Evolutionary conservation across 2,888 invertebrate genomes (phyloP), one percentile per base, ranked within the genome.

Genomic region (Pharmacophagus antenor): DNA sequence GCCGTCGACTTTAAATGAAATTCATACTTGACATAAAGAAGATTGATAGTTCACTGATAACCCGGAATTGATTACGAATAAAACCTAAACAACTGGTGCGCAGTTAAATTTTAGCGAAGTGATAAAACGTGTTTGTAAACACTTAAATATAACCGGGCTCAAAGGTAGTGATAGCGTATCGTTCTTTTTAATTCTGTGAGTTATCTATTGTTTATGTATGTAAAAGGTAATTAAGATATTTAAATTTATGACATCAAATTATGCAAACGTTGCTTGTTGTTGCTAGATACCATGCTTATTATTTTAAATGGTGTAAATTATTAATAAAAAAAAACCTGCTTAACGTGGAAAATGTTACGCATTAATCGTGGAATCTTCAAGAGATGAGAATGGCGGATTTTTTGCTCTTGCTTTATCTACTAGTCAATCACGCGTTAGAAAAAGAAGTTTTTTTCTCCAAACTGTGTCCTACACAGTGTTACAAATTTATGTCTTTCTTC

Each of bases 31-130:
- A 51, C 50, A 21, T 44, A 37, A 18, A 18, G 44, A 37, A 44
- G 55, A 56, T 55, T 51, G 60, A 60, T 60, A 37, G 46, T 23
- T 23, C 4, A 18, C 22, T 46, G 60, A 60, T 60, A 60, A 37
- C 17, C 31, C 50, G 46, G 37, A 56, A 51, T 23, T 44, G 55
- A 60, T 55, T 49, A 17, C 37, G n/a, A 20, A 15, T 18, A 59
- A 49, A 59, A 56, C 31, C 18, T 56, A 46, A 60, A 60, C 50
- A 60, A 31, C 21, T 21, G 44, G n/a, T 54, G 22, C 49, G 54
- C 48, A 52, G 47, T 59, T 15, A 6, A 31, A 50, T 31, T 46
- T 46, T 44, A 44, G 23, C 31, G 21, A 27, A 48, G 18, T 22
- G 41, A 56, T 51, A 57, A 42, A 25, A 21, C 15, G n/a, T 48